Evolutionary conservation across 2,797 vertebrate species (phyloP).

Genomic region (Platalea minor): DNA sequence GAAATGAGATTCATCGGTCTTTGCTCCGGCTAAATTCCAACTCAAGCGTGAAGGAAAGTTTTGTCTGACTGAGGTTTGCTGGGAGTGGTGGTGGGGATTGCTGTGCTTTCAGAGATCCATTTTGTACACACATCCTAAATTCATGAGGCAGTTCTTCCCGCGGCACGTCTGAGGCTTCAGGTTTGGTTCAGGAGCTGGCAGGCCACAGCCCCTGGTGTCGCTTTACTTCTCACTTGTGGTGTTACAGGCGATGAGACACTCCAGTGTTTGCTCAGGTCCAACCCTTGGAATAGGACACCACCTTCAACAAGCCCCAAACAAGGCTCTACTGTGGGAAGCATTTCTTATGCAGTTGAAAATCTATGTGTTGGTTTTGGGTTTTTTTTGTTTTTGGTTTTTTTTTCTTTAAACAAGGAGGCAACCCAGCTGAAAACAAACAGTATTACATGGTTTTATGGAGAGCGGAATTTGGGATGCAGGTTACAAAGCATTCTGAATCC

Average conservation of each 20-base stretch:
- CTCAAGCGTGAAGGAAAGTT: not conserved
- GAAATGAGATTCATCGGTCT: not conserved
- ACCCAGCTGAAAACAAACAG: not conserved
- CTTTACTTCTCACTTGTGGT: not conserved
- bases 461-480: not conserved
- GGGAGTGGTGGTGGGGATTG: not conserved
- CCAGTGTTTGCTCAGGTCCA: not conserved
- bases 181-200: not conserved
- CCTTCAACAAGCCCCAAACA: not conserved
- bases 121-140: not conserved
- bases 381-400: not conserved
- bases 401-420: not conserved
- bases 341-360: not conserved
- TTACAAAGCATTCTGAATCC: not conserved
- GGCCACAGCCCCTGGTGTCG: not conserved
- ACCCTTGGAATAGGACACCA: not conserved
- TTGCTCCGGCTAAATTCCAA: not conserved
- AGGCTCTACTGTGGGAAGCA: not conserved
- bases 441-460: not conserved
- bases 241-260: not conserved
- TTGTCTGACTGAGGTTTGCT: not conserved
- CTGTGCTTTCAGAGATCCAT: not conserved
- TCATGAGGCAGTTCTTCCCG: not conserved
- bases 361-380: no score
- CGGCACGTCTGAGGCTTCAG: not conserved